Conservation (phyloP, 2,113 vertebrate species). For the Cyanoramphus novaezelandiae region DNA sequence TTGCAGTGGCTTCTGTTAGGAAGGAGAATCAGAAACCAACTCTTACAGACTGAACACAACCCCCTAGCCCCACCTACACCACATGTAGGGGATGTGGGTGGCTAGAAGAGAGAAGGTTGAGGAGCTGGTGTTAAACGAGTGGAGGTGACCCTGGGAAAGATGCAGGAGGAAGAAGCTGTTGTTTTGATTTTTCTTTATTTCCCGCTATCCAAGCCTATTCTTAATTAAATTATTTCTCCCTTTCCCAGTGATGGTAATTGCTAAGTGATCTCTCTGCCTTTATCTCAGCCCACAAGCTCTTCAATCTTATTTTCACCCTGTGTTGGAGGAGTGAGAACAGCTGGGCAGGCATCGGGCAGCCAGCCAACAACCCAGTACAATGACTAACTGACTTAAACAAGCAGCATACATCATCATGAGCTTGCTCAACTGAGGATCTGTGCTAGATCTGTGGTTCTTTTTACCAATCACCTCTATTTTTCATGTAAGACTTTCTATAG, state of each 20-base stretch:
- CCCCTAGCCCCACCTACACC: neutral
- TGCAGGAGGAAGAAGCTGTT: neutral
- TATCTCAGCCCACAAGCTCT: neutral
- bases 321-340: neutral
- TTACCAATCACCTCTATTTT: neutral
- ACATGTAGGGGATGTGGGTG: fast-evolving
- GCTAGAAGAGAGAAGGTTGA: neutral
- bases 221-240: neutral
- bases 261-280: neutral
- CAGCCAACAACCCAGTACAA: neutral
- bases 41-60: neutral
- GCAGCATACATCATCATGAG: neutral
- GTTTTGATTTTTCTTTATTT: neutral
- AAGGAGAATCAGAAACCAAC: neutral
- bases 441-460: neutral
- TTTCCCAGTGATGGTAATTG: neutral
- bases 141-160: neutral
- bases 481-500: neutral
- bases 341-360: neutral
- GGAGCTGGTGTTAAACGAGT: neutral
- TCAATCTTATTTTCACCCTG: neutral
- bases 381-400: neutral
- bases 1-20: fast-evolving
- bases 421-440: neutral
- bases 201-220: neutral